phyloP scores from a whole-genome alignment of 2,888 invertebrate species.

The Caenorhabditis sp. region DNA sequence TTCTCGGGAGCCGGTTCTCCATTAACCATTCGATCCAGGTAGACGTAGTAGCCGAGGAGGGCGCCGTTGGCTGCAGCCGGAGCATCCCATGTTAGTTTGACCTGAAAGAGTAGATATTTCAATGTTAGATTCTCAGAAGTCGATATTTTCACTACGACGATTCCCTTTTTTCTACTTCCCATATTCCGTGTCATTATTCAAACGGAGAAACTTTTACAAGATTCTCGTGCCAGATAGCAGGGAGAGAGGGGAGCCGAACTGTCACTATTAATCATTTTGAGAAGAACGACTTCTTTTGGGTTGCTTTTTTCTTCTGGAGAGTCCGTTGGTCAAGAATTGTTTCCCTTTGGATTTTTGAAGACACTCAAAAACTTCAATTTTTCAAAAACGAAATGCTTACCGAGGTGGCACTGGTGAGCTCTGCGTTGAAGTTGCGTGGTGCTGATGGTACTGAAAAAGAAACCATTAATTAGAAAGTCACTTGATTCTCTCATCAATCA shows the following conservation, averaged over 20 bases:
- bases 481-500: constrained; percentile 37
- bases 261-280: constrained; percentile 39
- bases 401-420: constrained; percentile 95
- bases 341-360: too few relatives aligned
- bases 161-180: constrained; percentile 24
- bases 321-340: too few relatives aligned
- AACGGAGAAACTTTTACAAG: constrained; percentile 46
- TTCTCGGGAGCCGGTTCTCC: constrained; percentile 64
- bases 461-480: constrained; percentile 17
- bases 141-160: background rate
- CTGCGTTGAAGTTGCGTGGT: constrained; percentile 93
- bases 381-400: constrained; percentile 85
- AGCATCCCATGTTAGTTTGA: constrained; percentile 95
- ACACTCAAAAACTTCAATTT: background rate
- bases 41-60: constrained; percentile 95
- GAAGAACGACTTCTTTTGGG: background rate
- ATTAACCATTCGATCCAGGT: constrained; percentile 60
- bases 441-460: constrained; percentile 93
- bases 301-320: background rate
- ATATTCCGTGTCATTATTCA: constrained; percentile 36
- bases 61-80: constrained; percentile 93
- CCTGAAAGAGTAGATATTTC: constrained; percentile 80
- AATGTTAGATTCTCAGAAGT: constrained; percentile 28
- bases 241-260: constrained; percentile 8
- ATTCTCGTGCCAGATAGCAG: constrained; percentile 35